These are phyloP conservation scores for Desmophyllum pertusum DNA, from an alignment of 92 coral and sea anemone genomes.

Conservation along the genomic window DNA sequence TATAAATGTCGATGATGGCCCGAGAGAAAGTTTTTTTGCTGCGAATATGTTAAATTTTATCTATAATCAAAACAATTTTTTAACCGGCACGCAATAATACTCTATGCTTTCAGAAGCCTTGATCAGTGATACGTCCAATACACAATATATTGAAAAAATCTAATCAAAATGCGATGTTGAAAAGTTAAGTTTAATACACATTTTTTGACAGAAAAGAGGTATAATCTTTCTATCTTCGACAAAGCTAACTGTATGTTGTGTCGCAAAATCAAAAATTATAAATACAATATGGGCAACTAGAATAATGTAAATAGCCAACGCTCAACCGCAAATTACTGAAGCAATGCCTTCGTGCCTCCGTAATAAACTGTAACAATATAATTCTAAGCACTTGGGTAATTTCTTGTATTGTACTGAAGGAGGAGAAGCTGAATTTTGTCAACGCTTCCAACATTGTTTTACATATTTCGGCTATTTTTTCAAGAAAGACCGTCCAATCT, in stretches of 20 bases:
- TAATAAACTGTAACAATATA: not conserved
- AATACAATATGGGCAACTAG: not conserved
- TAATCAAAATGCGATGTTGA: not conserved
- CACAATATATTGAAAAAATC: not conserved
- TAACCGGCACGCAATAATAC: not conserved
- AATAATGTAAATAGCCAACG: slow-evolving; percentile 10
- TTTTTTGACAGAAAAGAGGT: not conserved
- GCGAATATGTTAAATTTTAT: slow-evolving; percentile 8
- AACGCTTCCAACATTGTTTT: not conserved
- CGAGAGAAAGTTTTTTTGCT: not conserved
- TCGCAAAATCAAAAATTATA: not conserved
- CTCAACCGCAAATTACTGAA: slow-evolving; percentile 32
- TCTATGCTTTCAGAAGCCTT: not conserved
- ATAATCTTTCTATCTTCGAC: not conserved
- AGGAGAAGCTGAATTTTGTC: not conserved
- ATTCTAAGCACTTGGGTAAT: not conserved
- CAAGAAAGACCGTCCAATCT: no score
- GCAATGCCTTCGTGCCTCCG: slow-evolving; percentile 19
- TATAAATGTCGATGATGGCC: not conserved
- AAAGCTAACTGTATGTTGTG: not conserved
- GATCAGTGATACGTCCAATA: not conserved
- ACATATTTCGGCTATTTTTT: not conserved
- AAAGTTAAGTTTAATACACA: not conserved
- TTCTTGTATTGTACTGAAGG: not conserved
- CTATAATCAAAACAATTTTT: slow-evolving; percentile 7